phyloP scores from a whole-genome alignment of 2,888 invertebrate species.

The Tetranychus truncatus region DNA sequence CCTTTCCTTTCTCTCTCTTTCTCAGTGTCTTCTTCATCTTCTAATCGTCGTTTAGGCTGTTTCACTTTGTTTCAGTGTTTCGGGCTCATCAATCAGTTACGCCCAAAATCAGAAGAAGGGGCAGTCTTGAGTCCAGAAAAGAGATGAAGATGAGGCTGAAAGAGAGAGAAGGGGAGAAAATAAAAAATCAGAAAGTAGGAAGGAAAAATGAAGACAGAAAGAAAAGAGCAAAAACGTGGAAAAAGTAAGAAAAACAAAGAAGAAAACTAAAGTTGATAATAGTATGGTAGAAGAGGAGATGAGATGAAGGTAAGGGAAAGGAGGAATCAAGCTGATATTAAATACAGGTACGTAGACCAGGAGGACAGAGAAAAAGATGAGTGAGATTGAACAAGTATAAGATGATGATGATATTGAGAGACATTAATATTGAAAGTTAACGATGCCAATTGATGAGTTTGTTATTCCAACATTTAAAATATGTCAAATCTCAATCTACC shows the following conservation, averaged over 20 bases:
- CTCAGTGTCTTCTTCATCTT: not conserved
- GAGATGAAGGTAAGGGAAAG: too few species aligned
- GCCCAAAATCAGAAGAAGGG: not conserved
- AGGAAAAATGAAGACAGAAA: not conserved
- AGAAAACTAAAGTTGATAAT: too few species aligned
- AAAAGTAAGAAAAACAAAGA: too few species aligned
- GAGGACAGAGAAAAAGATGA: too few species aligned
- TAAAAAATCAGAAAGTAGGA: not conserved
- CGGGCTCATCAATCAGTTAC: not conserved
- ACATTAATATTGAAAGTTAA: not conserved
- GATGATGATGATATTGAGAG: not conserved
- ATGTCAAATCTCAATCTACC: too few species aligned
- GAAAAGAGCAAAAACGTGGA: not conserved
- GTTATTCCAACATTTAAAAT: too few species aligned
- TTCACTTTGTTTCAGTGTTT: not conserved
- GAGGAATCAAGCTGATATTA: too few species aligned
- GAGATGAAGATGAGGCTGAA: not conserved
- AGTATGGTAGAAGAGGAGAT: too few species aligned
- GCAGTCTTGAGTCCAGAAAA: not conserved
- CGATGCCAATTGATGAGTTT: too few species aligned
- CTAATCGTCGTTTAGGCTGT: not conserved
- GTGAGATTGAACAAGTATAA: not conserved
- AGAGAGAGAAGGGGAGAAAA: not conserved
- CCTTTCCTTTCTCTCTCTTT: not conserved
- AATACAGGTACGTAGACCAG: too few species aligned